Base-by-base conservation (phyloP, 2,888 invertebrate genomes). In the Perizoma affinitatum region DNA sequence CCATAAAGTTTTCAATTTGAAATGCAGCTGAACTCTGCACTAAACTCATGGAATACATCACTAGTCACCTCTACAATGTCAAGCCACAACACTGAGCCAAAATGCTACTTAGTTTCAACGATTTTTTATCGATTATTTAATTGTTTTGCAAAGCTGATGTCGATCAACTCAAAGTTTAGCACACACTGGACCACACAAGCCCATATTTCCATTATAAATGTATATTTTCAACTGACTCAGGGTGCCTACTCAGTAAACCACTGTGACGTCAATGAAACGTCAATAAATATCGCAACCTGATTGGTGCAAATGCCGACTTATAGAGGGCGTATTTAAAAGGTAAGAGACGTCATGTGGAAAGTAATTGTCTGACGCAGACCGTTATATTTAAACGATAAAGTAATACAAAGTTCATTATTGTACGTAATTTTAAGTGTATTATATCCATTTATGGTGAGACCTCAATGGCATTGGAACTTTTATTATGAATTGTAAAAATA, bases 1-100 rank as follows among this genome's bases (percentile, higher is more conserved):
- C 91, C 81, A 87, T 79, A 68, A 91, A 91, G 65, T 86, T 87
- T 65, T 90, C 86, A 36, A 90, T 86, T 50, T 80, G 83, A 41
- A 88, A 82, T 76, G 83, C 84, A 11, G 43, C 8, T 11, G 66
- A 42, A 54, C 59, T 65, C 51, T 68, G 61, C 53, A 68, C 55
- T 67, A 87, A 79, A 70, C 81, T 80, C 63, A 82, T 85, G 4
- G 87, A 77, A 76, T 85, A 85, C 90, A 90, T 90, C 59, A 65
- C 82, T 57, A 60, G 9, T 4, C 42, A 58, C 42, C n/a, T 42
- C n/a, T 5, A 42, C 10, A 42, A 42, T n/a, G 4, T 5, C n/a
- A n/a, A n/a, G 40, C 9, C 7, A 40, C 7, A 22, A 22, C 22
- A 22, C 9, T 9, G 2, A 8, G 10, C 10, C 42, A 42, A 42